Percentiles rank a stretch among this genome's conserved stretches.
Conservation (phyloP, 2,797 vertebrate species). For the Lutjanus campechanus region DNA sequence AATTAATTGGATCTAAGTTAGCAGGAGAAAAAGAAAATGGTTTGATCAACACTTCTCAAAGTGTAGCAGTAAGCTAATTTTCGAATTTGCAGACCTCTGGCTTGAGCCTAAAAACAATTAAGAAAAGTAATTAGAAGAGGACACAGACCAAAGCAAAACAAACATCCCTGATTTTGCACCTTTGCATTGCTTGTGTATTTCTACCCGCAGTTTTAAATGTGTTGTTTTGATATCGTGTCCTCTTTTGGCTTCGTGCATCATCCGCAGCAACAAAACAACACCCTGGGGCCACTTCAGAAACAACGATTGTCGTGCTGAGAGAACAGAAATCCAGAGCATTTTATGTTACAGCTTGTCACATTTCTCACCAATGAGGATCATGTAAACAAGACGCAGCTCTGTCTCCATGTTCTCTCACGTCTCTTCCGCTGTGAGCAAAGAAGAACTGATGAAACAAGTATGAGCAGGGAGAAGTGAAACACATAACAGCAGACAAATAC, state of each 20-base stretch:
- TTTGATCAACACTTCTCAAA: slow-evolving; percentile 28
- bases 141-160: slow-evolving; percentile 27
- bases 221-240: slow-evolving; percentile 58
- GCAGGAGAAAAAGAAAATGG: slow-evolving; percentile 21
- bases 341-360: slow-evolving; percentile 21
- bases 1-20: slow-evolving; percentile 34
- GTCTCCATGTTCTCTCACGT: neutral
- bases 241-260: slow-evolving; percentile 47
- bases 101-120: slow-evolving; percentile 33
- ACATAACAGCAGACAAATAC: slow-evolving; percentile 39
- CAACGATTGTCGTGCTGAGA: slow-evolving; percentile 14
- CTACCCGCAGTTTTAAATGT: slow-evolving; percentile 37
- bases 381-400: slow-evolving; percentile 13
- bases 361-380: slow-evolving; percentile 22
- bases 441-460: slow-evolving; percentile 21
- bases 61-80: slow-evolving; percentile 32
- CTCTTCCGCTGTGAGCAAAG: slow-evolving; percentile 17
- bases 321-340: slow-evolving; percentile 30
- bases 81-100: slow-evolving; percentile 20
- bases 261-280: slow-evolving; percentile 39
- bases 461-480: neutral
- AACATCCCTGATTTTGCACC: slow-evolving; percentile 31
- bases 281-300: slow-evolving; percentile 33
- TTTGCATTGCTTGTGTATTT: slow-evolving; percentile 42
- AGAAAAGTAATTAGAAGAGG: slow-evolving; percentile 21